Evolutionary conservation across 2,113 vertebrate species (phyloP), one percentile per base, ranked within the genome.

Genomic region (Sminthopsis crassicaudata): DNA sequence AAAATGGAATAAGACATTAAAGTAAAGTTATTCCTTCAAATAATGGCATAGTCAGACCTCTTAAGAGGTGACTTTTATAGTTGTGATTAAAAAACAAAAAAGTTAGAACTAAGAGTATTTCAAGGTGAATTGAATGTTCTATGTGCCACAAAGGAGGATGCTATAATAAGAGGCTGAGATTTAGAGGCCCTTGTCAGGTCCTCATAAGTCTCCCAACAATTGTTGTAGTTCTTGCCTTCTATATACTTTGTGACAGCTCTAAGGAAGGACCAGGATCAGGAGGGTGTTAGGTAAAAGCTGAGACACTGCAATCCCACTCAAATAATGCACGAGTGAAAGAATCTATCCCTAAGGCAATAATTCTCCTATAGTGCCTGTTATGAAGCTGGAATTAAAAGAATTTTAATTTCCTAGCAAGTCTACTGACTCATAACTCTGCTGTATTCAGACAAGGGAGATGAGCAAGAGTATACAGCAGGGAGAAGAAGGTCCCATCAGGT

Each of bases 231-330:
- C 89, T 90, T 3, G 24, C 4, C 93, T 53, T 91, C 46, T 16
- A 42, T 30, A 25, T 55, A 92, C 25, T 4, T 57, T 51, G 25
- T n/a, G 57, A 27, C 46, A 91, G 25, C 42, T 94, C 53, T 8
- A 4, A 55, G 10, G 91, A 95, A 93, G 92, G 48, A 36, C 89
- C 84, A 46, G 46, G 53, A 89, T 46, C 46, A 90, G 93, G 96
- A 1, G 52, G 26, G 89, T 60, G 53, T 90, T 0, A 42, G 51
- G 53, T 96, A n/a, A 89, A 93, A 42, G 42, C 36, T 57, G 94
- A 92, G 50, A 51, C 9, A 51, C 50, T 51, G 50, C 50, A 92
- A 46, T 53, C 55, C 46, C 89, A 60, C 8, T 42, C 92, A 95
- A 42, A 6, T 94, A 51, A 55, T 36, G 48, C 50, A 46, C 12